Conservation (phyloP, 1,140 invertebrate species). For the Colletes latitarsis region DNA sequence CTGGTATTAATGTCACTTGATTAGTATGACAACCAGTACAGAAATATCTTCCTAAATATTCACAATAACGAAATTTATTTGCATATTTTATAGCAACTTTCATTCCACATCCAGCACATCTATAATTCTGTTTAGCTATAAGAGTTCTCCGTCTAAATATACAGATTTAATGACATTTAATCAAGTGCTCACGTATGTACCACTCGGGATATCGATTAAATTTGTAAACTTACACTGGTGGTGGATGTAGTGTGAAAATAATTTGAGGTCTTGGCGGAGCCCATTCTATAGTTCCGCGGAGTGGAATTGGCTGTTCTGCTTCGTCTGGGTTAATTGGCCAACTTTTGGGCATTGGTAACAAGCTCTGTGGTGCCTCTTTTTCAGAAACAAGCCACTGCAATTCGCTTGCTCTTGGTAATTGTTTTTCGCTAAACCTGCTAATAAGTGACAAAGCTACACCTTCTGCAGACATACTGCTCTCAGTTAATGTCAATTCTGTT, state of each 20-base stretch:
- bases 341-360: slow-evolving; percentile 89
- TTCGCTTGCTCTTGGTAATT: slow-evolving; percentile 89
- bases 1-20: slow-evolving; percentile 89
- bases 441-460: slow-evolving; percentile 89
- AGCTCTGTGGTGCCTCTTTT: slow-evolving; percentile 88
- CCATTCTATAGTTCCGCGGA: slow-evolving; percentile 91
- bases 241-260: slow-evolving; percentile 89
- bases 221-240: slow-evolving; percentile 83
- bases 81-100: slow-evolving; percentile 88
- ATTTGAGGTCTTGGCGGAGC: slow-evolving; percentile 93
- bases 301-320: slow-evolving; percentile 78
- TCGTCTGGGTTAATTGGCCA: slow-evolving; percentile 85
- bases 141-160: slow-evolving; percentile 83
- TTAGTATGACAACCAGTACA: slow-evolving; percentile 94
- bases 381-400: slow-evolving; percentile 93
- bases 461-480: slow-evolving; percentile 86
- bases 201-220: not conserved
- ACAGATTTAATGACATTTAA: not conserved
- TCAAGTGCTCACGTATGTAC: not conserved
- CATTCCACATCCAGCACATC: slow-evolving; percentile 94
- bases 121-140: slow-evolving; percentile 89
- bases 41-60: slow-evolving; percentile 93
- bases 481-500: slow-evolving; percentile 74
- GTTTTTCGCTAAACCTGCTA: slow-evolving; percentile 89
- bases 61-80: slow-evolving; percentile 89